Percentiles rank a stretch among this genome's conserved stretches.
These are phyloP conservation scores for Chondrosia reniformis DNA, from an alignment of 37 sponge, comb jelly and placozoan species.

Conservation along the genomic window DNA sequence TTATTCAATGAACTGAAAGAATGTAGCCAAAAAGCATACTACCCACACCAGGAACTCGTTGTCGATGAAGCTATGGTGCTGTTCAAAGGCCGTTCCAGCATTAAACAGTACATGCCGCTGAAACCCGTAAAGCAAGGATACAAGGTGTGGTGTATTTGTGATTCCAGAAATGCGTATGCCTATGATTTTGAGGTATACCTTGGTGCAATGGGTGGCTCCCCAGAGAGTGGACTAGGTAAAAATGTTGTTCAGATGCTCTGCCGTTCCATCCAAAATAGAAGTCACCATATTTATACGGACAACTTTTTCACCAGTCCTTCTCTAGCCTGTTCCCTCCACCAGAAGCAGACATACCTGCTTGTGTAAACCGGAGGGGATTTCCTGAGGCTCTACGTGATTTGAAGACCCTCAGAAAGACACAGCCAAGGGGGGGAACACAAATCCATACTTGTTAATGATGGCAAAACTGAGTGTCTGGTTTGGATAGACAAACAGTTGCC, in stretches of 20 bases:
- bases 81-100: neutral
- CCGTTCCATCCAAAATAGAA: too few relatives aligned
- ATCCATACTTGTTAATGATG: neutral
- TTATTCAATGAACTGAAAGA: neutral
- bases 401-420: neutral
- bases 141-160: slow-evolving; percentile 5
- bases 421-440: neutral
- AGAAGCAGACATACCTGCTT: neutral
- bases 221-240: neutral
- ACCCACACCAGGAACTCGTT: slow-evolving; percentile 1
- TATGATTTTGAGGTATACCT: neutral
- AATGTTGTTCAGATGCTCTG: neutral
- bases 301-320: neutral
- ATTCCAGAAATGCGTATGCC: neutral
- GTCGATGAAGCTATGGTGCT: slow-evolving; percentile 7
- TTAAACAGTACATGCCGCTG: neutral
- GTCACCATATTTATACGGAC: too few relatives aligned
- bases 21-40: neutral
- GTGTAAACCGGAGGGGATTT: neutral
- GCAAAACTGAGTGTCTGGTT: neutral
- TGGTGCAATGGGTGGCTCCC: neutral
- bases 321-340: neutral
- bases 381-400: neutral
- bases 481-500: neutral
- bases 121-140: slow-evolving; percentile 3